Evolutionary conservation across 2,797 vertebrate genomes (phyloP).

Genomic region (Hybognathus amarus): DNA sequence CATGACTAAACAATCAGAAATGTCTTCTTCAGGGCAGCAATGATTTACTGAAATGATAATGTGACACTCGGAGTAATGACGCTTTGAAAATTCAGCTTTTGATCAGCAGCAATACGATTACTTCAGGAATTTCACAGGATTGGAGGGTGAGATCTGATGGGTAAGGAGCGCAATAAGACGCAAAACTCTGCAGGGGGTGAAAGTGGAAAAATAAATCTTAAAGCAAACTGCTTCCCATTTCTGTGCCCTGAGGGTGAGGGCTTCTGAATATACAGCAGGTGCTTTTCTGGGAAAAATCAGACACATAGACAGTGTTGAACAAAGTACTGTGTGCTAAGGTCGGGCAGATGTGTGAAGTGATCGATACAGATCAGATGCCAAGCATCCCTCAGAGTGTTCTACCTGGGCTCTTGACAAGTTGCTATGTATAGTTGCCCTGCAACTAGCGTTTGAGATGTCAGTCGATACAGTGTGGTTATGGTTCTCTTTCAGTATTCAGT

Average conservation of each 20-base stretch:
- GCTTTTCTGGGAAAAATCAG: not conserved
- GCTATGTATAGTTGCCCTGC: constrained; percentile 54
- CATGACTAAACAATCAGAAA: too few species aligned
- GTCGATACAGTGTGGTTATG: constrained; percentile 21
- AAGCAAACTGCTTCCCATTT: constrained; percentile 8
- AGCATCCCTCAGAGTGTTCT: not conserved
- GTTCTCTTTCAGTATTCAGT: constrained; percentile 47
- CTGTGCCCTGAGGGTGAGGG: too few species aligned
- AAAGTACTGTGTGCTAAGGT: not conserved
- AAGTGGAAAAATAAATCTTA: not conserved
- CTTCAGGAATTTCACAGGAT: not conserved
- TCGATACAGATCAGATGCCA: not conserved
- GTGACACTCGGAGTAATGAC: not conserved
- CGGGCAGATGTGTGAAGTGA: not conserved
- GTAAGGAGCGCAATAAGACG: not conserved
- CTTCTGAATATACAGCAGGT: not conserved
- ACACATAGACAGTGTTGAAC: not conserved
- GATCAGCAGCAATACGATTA: too few species aligned
- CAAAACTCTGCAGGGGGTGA: not conserved
- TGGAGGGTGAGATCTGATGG: not conserved
- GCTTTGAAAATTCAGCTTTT: too few species aligned
- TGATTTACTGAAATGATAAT: not conserved
- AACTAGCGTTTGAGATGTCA: constrained; percentile 44
- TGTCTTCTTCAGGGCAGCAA: not conserved
- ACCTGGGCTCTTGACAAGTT: constrained; percentile 23